phyloP scores from a whole-genome alignment of 2,113 vertebrate species.

The Limnothrissa miodon region DNA sequence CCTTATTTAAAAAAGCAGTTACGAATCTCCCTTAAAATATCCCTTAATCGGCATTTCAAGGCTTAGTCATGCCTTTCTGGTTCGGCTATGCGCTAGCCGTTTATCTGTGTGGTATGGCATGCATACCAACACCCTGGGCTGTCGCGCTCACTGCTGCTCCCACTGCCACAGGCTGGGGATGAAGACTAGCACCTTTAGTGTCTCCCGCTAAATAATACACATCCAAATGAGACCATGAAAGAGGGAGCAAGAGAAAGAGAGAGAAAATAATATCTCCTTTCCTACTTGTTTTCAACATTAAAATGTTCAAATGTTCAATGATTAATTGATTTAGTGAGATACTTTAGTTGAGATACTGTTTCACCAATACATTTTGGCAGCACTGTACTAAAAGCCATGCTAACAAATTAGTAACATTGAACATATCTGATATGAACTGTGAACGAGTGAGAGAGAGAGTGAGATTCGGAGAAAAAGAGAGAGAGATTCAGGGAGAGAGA shows the following conservation, averaged over 20 bases:
- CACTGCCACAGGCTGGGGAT: background rate
- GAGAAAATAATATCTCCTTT: background rate
- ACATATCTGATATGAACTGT: too few species aligned
- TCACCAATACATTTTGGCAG: too few species aligned
- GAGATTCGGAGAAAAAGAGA: background rate
- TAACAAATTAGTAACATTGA: too few species aligned
- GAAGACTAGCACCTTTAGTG: background rate
- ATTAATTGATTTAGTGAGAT: too few species aligned
- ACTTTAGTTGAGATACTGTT: too few species aligned
- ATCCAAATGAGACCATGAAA: background rate
- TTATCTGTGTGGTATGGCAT: conserved; percentile 30
- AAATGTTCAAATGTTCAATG: too few species aligned
- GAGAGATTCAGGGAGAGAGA: too few species aligned
- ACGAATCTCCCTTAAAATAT: conserved; percentile 21
- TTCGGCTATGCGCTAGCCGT: conserved; percentile 28
- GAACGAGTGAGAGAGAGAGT: too few species aligned
- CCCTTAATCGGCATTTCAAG: conserved; percentile 36
- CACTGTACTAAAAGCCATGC: too few species aligned
- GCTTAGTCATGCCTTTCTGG: conserved; percentile 46
- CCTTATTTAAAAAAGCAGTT: background rate
- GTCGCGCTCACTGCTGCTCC: background rate
- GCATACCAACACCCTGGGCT: conserved; percentile 28
- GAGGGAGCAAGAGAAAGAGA: background rate
- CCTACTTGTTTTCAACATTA: too few species aligned
- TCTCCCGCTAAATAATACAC: background rate